Base-by-base conservation (phyloP, 1,140 invertebrate genomes). In the Diachasmimorpha longicaudata region DNA sequence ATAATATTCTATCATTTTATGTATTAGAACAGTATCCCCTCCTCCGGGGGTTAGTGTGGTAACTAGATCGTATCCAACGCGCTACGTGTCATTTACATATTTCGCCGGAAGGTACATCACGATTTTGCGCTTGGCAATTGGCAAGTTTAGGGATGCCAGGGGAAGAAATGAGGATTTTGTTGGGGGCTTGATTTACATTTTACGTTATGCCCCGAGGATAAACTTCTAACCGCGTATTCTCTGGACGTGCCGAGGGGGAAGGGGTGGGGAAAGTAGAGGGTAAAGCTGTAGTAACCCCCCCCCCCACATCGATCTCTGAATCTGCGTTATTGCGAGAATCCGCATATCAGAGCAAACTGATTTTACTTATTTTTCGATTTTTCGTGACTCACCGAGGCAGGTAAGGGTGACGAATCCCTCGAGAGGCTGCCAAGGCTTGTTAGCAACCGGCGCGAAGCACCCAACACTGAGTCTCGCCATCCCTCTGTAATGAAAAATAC, bases 391-490 rank as follows among this genome's bases (percentile, higher is more conserved):
- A 89, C 87, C 82, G 79, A 77, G 78, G 80, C 70, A 79, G 86
- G 81, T 81, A 80, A 80, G 72, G 85, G 82, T 79, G 87, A 88
- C 72, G 70, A 82, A 81, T 88, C 87, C 83, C 86, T 87, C 79
- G 88, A 89, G 82, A 89, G 82, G 81, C 85, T 88, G 75, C 87
- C 85, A 75, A 88, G 83, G 80, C 85, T 88, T 75, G 86, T 83
- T 72, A 89, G 75, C 71, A 88, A 83, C 19, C 87, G 85, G 74
- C 87, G 87, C 79, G 88, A 84, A 75, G 87, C 86, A 82, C 85
- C 86, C 83, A 89, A 81, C 84, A 89, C 85, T 5, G 87, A 88
- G 78, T 88, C 87, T 79, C 87, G 87, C 88, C 88, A 89, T 89
- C 84, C 86, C 84, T 88, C 88, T 89, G 83, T 0, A 86, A 88